A percentile compares a stretch with the other conserved stretches of the same genome.
These are phyloP conservation scores for Sphecodes monilicornis DNA, from an alignment of 2,888 invertebrate species.

Conservation along the genomic window DNA sequence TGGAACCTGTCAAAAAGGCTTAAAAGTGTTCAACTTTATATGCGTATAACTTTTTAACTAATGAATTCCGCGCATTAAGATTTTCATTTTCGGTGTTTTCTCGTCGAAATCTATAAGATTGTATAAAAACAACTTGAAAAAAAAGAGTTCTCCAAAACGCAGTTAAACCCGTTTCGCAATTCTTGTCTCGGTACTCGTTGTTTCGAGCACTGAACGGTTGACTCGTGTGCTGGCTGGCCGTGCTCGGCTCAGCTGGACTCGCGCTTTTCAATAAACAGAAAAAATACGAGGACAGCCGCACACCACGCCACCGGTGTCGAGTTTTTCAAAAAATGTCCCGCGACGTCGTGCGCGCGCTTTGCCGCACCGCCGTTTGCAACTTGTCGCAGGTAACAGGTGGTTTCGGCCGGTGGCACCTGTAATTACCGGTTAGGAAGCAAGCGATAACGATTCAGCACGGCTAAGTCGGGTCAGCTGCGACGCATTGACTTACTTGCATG, in stretches of 20 bases:
- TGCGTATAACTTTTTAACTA: no score
- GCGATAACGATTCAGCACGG: slow-evolving; percentile 69
- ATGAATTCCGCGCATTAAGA: no score
- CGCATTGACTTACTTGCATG: slow-evolving; percentile 55
- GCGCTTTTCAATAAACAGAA: neutral
- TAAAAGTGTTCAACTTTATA: no score
- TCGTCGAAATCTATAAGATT: no score
- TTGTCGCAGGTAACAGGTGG: slow-evolving; percentile 74
- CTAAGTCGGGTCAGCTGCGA: slow-evolving; percentile 65
- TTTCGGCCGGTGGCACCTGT: slow-evolving; percentile 69
- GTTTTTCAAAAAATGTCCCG: neutral
- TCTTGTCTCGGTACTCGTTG: neutral
- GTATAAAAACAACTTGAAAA: no score
- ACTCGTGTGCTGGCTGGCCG: neutral
- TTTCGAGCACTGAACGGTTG: neutral
- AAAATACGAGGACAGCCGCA: neutral
- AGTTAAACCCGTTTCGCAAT: no score
- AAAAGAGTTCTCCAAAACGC: no score
- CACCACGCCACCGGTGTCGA: neutral
- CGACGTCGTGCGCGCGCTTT: neutral
- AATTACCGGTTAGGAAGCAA: slow-evolving; percentile 73
- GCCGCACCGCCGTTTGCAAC: slow-evolving; percentile 53
- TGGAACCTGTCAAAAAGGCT: no score
- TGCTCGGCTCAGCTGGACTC: neutral
- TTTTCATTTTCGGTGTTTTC: no score